Base-by-base conservation (phyloP, 64 coral and sea anemone genomes). In the Cladopsammia gracilis region DNA sequence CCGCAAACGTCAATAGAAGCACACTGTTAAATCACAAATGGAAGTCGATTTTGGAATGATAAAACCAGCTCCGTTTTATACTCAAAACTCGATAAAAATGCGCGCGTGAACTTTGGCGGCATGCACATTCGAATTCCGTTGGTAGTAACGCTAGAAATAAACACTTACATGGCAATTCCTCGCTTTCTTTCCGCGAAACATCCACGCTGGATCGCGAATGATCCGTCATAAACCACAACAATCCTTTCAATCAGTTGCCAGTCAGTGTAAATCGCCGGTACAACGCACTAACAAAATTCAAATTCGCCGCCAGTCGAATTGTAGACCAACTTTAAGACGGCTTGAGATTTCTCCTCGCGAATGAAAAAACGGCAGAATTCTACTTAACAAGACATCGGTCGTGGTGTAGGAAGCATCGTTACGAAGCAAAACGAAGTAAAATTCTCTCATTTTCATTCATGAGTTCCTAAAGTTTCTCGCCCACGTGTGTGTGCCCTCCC, bases 391-490 rank as follows among this genome's bases (percentile, higher is more conserved):
- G 43, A 50, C 62, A 48, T 50, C 25, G 19, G 67, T 50, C 19
- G 46, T 14, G 19, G 9, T 15, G 13, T 84, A 64, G 19, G 5
- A 24, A 84, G 6, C 61, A 68, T 50, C 59, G 13, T 67, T 23
- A 3, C 47, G 62, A 84, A 23, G 16, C 44, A 11, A 84, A 6
- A 84, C 66, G 59, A 61, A 84, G 44, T 84, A 84, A 84, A 84
- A 66, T 66, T 84, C 77, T 84, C 11, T 84, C 61, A 44, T 15
- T 82, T 68, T 67, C 80, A 84, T 66, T 79, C 77, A 79, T 60
- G 49, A 20, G 0, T 49, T n/a, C n/a, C n/a, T n/a, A n/a, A 57
- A 64, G 0, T 62, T 62, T 50, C 20, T 12, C 54, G 61, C 80
- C 80, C 80, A 84, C 80, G 80, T 68, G 79, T 0, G 19, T 25